Conservation (phyloP, 2,113 vertebrate species). For the Calidris pugnax region DNA sequence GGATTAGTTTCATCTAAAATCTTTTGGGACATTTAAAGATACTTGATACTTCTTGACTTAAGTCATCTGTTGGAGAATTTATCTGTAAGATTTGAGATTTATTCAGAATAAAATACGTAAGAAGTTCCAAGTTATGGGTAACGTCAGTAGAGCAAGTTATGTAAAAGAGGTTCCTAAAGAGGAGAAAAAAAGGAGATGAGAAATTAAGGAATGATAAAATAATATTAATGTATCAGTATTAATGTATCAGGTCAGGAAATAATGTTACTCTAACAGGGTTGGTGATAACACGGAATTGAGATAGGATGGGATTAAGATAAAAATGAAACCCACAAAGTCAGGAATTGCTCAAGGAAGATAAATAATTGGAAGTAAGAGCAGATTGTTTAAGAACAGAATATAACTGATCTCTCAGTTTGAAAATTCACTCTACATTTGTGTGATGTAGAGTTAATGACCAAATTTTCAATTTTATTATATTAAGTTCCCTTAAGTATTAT, state of each 20-base stretch:
- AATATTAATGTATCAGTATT: not conserved
- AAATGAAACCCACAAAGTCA: not conserved
- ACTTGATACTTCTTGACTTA: not conserved
- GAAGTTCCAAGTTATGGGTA: conserved; percentile 3
- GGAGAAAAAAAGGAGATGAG: conserved; percentile 19
- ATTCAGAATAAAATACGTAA: conserved; percentile 14
- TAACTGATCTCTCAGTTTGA: not conserved
- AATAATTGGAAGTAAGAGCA: not conserved
- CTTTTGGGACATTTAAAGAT: not conserved
- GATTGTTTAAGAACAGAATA: not conserved
- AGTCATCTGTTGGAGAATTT: not conserved
- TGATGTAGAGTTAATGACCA: not conserved
- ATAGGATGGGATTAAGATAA: not conserved
- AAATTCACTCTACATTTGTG: not conserved
- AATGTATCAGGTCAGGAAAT: conserved; percentile 7
- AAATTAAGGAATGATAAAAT: conserved; percentile 54
- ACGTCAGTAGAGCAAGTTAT: conserved; percentile 17
- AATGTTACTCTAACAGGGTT: not conserved
- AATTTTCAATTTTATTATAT: not conserved
- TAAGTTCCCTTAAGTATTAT: not conserved
- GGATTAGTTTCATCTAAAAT: not conserved
- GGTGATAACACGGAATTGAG: not conserved
- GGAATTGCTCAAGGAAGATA: not conserved
- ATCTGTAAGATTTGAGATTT: conserved; percentile 43
- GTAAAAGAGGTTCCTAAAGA: conserved; percentile 19